Conservation (phyloP, 2,113 vertebrate species). For the Oenanthe oenanthe region DNA sequence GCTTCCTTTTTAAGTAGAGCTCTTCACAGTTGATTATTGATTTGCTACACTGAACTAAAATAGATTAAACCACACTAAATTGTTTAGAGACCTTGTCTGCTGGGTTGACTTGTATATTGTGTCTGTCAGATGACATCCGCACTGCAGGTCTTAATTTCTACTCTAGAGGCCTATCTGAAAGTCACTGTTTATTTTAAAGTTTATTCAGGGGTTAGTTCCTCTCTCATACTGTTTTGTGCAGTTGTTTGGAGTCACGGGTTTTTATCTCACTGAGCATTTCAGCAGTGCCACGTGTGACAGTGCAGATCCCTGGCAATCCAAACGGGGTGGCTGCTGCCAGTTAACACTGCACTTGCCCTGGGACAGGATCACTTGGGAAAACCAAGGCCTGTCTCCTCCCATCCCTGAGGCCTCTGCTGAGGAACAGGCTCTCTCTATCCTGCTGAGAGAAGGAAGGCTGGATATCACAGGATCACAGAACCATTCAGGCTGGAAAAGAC, state of each 20-base stretch:
- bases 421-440: neutral
- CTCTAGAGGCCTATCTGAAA: neutral
- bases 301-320: neutral
- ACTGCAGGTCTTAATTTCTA: neutral
- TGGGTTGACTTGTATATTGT: neutral
- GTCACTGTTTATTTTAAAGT: neutral
- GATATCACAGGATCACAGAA: neutral
- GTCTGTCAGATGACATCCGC: neutral
- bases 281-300: neutral
- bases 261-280: neutral
- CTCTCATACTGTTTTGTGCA: neutral
- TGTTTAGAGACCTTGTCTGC: neutral
- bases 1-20: neutral
- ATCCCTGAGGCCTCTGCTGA: neutral
- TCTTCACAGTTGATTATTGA: neutral
- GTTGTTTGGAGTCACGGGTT: neutral
- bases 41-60: neutral
- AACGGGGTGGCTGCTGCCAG: fast-evolving
- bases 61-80: neutral
- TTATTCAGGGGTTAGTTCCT: neutral
- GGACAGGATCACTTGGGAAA: neutral
- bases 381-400: neutral
- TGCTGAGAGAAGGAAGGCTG: neutral
- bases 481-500: neutral
- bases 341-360: neutral